These are phyloP conservation scores for Jordanella pulchra DNA, from an alignment of 2,797 vertebrate genomes.

Conservation along the genomic window DNA sequence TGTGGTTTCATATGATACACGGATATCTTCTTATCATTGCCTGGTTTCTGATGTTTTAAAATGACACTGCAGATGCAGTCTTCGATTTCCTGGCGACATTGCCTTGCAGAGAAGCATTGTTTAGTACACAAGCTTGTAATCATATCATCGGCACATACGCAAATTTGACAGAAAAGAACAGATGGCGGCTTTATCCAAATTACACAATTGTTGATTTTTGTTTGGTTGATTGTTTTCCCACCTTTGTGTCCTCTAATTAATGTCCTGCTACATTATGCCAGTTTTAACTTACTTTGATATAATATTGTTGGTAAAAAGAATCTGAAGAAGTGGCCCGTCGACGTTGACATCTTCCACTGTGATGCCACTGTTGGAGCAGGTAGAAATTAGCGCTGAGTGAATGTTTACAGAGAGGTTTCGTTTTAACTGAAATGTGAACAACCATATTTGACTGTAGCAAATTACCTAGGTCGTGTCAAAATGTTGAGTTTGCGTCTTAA, in stretches of 20 bases:
- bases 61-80: constrained; percentile 88
- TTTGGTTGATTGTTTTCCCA: too few relatives aligned
- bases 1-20: constrained; percentile 86
- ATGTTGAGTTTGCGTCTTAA: constrained; percentile 89
- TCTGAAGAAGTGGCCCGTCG: constrained; percentile 92
- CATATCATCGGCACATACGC: background rate
- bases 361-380: constrained; percentile 82
- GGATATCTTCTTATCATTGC: constrained; percentile 76
- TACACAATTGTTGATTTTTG: background rate
- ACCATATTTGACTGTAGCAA: background rate
- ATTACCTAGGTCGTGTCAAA: constrained; percentile 88
- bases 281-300: constrained; percentile 90
- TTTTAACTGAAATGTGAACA: constrained; percentile 3
- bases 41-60: constrained; percentile 85
- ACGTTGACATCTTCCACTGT: constrained; percentile 83
- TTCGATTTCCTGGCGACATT: constrained; percentile 95
- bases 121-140: background rate
- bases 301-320: constrained; percentile 92
- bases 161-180: too few relatives aligned
- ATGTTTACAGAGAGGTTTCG: constrained; percentile 1
- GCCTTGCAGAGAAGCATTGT: constrained; percentile 69
- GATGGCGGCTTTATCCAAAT: background rate
- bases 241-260: background rate
- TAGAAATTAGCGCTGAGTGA: background rate
- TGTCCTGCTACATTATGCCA: background rate